A percentile compares a stretch with the other conserved stretches of the same genome.
Conservation (phyloP, 2,113 vertebrate species). For the Mobula birostris region DNA sequence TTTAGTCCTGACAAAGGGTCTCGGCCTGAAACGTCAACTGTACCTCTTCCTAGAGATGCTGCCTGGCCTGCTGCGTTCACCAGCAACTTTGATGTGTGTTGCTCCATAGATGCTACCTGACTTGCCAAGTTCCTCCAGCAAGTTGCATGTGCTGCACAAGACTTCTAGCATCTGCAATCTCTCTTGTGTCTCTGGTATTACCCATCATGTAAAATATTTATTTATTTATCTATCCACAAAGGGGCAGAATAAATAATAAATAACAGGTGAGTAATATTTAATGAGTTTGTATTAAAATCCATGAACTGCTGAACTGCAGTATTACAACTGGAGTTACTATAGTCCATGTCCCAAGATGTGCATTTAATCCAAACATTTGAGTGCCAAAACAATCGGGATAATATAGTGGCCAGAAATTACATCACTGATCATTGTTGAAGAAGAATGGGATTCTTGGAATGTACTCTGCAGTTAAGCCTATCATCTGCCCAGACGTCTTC, state of each 20-base stretch:
- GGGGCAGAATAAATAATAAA: background rate
- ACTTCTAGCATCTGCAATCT: too few species aligned
- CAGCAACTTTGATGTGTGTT: too few species aligned
- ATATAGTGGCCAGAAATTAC: background rate
- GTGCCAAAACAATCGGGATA: slow-evolving; percentile 8
- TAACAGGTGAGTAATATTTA: background rate
- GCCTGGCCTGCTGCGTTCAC: too few species aligned
- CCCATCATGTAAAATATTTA: background rate
- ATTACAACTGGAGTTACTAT: background rate
- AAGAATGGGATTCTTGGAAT: slow-evolving; percentile 12
- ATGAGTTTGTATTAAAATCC: background rate
- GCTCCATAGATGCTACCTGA: too few species aligned
- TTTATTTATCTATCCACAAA: background rate
- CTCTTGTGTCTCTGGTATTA: background rate
- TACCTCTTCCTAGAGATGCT: too few species aligned
- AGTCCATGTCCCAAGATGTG: background rate
- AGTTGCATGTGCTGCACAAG: too few species aligned
- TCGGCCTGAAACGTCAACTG: too few species aligned
- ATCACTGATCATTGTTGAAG: slow-evolving; percentile 9
- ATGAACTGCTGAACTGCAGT: background rate
- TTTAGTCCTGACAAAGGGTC: too few species aligned
- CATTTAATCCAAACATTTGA: background rate
- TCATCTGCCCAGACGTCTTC: slow-evolving; percentile 3
- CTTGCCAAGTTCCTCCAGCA: too few species aligned
- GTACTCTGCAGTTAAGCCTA: background rate